phyloP scores from a whole-genome alignment of 37 sponge, comb jelly and placozoan genomes.

The Theonella swinhoei region DNA sequence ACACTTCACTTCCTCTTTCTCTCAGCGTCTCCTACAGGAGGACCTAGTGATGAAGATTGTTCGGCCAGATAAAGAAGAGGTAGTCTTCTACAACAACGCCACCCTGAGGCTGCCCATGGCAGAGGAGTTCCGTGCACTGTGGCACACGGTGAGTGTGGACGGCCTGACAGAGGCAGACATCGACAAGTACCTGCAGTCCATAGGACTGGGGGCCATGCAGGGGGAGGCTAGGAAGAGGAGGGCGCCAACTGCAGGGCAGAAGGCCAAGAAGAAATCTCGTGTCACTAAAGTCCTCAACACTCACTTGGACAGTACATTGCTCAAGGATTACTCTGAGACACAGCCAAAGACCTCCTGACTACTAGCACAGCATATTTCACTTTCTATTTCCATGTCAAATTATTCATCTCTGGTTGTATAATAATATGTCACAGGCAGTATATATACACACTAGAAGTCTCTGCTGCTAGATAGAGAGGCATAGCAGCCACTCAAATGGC shows the following conservation, averaged over 20 bases:
- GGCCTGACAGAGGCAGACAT: conserved; percentile 70
- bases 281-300: conserved; percentile 56
- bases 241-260: conserved; percentile 28
- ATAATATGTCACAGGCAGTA: too few species aligned
- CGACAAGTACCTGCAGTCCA: conserved; percentile 62
- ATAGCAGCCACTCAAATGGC: too few species aligned
- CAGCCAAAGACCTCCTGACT: background rate
- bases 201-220: conserved; percentile 68
- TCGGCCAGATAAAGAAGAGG: conserved; percentile 73
- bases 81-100: conserved; percentile 72
- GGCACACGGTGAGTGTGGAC: conserved; percentile 69
- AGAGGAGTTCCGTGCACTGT: conserved; percentile 54
- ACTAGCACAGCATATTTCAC: too few species aligned
- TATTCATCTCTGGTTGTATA: too few species aligned
- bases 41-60: conserved; percentile 22
- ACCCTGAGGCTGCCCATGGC: conserved; percentile 4
- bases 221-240: conserved; percentile 47
- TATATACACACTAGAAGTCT: too few species aligned
- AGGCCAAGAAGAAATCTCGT: conserved; percentile 38
- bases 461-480: too few species aligned
- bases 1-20: background rate
- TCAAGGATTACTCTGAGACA: conserved; percentile 74
- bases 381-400: too few species aligned
- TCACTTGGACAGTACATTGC: conserved; percentile 64
- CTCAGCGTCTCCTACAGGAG: conserved; percentile 15